Conservation (phyloP, 2,888 invertebrate species). For the Chydorus sphaericus region DNA sequence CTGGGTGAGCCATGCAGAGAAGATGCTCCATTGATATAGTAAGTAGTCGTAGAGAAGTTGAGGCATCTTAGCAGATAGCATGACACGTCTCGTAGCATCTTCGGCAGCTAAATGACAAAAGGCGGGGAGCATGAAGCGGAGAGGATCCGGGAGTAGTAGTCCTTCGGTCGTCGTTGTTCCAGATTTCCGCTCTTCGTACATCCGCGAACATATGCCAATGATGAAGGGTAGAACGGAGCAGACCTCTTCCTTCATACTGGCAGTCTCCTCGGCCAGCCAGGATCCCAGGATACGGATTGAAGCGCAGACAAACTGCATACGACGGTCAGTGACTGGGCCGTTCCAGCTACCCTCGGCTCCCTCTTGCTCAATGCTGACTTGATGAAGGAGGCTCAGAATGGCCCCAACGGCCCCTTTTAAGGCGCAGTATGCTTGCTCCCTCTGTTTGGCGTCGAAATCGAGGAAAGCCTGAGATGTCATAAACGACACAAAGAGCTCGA, state of each 20-base stretch:
- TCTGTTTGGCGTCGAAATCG: conserved; percentile 77
- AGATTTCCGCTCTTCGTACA: conserved; percentile 4
- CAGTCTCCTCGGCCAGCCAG: conserved; percentile 84
- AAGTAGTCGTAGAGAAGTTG: conserved; percentile 24
- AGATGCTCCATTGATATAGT: conserved; percentile 21
- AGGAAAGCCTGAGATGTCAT: conserved; percentile 56
- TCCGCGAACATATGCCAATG: neutral
- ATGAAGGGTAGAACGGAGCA: conserved; percentile 35
- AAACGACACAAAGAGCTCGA: conserved; percentile 62
- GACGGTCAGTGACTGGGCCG: neutral
- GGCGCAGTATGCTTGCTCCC: conserved; percentile 76
- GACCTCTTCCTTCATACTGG: conserved; percentile 69
- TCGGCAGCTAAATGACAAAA: conserved; percentile 83
- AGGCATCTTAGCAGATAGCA: conserved; percentile 41
- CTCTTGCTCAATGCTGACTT: conserved; percentile 21
- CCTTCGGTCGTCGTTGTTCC: conserved; percentile 19
- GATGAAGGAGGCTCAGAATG: conserved; percentile 48
- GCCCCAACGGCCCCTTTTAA: conserved; percentile 78
- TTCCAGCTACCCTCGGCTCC: conserved; percentile 18
- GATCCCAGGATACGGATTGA: conserved; percentile 68
- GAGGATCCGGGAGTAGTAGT: conserved; percentile 36
- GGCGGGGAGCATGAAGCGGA: conserved; percentile 72
- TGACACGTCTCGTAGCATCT: conserved; percentile 65
- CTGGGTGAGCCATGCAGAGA: conserved; percentile 18
- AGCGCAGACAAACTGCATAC: conserved; percentile 50